Base-by-base conservation (phyloP, 2,888 invertebrate genomes). In the Drosophila pullipes region DNA sequence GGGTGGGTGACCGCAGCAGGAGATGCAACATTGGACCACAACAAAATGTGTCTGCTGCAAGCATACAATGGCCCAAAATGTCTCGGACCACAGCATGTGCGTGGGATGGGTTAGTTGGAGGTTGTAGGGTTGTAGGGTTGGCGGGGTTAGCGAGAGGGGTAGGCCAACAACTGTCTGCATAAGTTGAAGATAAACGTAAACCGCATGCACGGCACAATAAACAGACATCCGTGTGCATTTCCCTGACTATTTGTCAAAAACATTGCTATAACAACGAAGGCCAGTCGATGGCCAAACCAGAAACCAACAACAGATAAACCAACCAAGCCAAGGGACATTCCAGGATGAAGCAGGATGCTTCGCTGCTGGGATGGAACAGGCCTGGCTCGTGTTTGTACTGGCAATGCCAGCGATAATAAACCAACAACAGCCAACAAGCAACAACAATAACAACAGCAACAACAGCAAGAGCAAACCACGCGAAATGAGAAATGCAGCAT, bases 221-320 rank as follows among this genome's bases (percentile, higher is more conserved):
- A 87, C 87, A 87, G 87, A 88, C 87, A 87, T 87, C 87, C 89
- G 87, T 87, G 89, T 89, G 87, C 89, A 87, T 89, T 87, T 87
- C 89, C 87, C 83, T 87, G 83, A 89, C 87, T 87, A 87, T 87
- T 87, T 87, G 87, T 87, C 87, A 87, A 87, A 87, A 87, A 87
- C 87, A 87, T 85, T 89, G 88, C 85, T 83, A 85, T 85, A 89
- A 85, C 88, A 85, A 85, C 85, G 80, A 81, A 68, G 85, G 81
- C 76, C 81, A 81, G 53, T 47, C 70, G 74, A 69, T 69, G 73
- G 69, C 71, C 76, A 65, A 63, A 30, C 78, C 81, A 78, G 85
- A 88, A 85, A 81, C 86, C 86, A 81, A 82, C 82, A 76, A 68
- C 85, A 76, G 85, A 83, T 83, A 83, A 83, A 70, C 83, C 78